phyloP scores from a whole-genome alignment of 2,888 invertebrate species.

The Dasypolia templi region DNA sequence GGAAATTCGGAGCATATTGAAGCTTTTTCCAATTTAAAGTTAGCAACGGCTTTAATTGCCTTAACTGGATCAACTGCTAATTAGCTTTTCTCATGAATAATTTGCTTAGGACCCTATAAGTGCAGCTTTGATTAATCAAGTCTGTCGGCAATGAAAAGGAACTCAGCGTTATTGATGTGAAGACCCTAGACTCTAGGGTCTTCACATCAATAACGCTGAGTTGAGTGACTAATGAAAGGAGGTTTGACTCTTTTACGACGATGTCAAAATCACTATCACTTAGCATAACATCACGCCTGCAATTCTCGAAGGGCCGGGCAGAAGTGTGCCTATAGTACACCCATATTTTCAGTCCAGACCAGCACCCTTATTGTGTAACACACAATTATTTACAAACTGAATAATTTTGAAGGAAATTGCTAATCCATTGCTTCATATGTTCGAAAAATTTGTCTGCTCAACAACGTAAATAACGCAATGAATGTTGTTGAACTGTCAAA shows the following conservation, averaged over 20 bases:
- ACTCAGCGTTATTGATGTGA: conserved; percentile 1
- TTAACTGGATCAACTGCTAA: conserved; percentile 36
- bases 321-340: neutral
- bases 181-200: too few species aligned
- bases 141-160: conserved; percentile 8
- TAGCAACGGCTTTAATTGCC: conserved; percentile 36
- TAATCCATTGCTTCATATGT: too few species aligned
- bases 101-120: conserved; percentile 16
- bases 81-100: conserved; percentile 41
- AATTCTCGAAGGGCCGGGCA: neutral
- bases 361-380: too few species aligned
- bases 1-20: conserved; percentile 16
- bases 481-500: too few species aligned
- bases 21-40: conserved; percentile 17
- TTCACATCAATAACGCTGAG: too few species aligned
- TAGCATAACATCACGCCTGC: neutral
- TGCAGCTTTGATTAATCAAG: conserved; percentile 16
- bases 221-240: too few species aligned
- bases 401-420: too few species aligned
- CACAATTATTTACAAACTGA: too few species aligned
- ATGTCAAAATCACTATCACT: too few species aligned
- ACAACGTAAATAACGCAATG: too few species aligned
- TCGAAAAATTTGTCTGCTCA: too few species aligned
- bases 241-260: neutral
- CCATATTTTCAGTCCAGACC: too few species aligned